A percentile compares a stretch with the other conserved stretches of the same genome.
Evolutionary conservation across 2,888 invertebrate genomes (phyloP).

Genomic region (Tenthredo notha): DNA sequence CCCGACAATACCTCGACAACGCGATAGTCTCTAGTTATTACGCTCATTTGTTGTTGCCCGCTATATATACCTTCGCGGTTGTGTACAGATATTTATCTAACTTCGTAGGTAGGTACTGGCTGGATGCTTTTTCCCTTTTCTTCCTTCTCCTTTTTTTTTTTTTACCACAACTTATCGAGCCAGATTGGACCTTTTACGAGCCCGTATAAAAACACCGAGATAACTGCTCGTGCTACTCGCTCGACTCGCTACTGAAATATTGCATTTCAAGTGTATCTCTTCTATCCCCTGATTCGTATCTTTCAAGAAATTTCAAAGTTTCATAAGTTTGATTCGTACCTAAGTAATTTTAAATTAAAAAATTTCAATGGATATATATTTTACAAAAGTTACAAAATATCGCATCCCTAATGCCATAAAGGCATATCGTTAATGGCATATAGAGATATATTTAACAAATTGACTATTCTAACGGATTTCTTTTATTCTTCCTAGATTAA

Average conservation of each 20-base stretch:
- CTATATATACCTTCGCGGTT: constrained; percentile 24
- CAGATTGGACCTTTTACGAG: constrained; percentile 58
- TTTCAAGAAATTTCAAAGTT: not conserved
- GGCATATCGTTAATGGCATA: too few species aligned
- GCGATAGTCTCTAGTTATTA: constrained; percentile 60
- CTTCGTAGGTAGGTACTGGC: constrained; percentile 54
- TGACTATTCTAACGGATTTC: too few species aligned
- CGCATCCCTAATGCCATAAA: too few species aligned
- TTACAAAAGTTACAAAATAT: too few species aligned
- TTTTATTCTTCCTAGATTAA: not conserved
- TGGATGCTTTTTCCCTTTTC: not conserved
- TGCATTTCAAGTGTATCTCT: constrained; percentile 25
- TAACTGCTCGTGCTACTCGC: constrained; percentile 47
- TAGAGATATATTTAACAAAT: too few species aligned
- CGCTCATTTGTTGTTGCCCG: constrained; percentile 60
- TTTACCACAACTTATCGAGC: constrained; percentile 54
- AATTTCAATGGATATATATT: too few species aligned
- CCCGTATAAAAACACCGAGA: constrained; percentile 58
- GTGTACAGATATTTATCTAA: constrained; percentile 50
- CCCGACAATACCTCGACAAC: constrained; percentile 63
- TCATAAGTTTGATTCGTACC: too few species aligned
- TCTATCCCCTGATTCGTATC: not conserved
- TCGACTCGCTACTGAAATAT: constrained; percentile 47
- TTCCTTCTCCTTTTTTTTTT: not conserved
- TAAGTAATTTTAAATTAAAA: too few species aligned